phyloP scores from a whole-genome alignment of 2,888 invertebrate species.

The Germaria angustata region DNA sequence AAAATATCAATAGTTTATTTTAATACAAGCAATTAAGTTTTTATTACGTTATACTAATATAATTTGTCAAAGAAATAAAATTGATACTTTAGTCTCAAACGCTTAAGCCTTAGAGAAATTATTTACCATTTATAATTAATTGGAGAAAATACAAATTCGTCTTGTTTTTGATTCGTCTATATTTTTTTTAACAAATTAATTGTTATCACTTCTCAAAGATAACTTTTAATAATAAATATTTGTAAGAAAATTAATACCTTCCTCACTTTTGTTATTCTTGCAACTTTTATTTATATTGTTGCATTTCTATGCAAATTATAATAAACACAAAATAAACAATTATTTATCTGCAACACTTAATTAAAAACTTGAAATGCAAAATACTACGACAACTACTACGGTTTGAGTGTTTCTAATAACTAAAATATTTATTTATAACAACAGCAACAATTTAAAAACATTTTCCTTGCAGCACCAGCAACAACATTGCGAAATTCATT shows the following conservation, averaged over 20 bases:
- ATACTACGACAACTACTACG: constrained; percentile 60
- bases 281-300: background rate
- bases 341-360: constrained; percentile 59
- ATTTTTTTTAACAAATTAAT: constrained; percentile 18
- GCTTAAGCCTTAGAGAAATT: background rate
- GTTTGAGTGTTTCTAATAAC: constrained; percentile 3
- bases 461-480: background rate
- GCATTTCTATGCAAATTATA: background rate
- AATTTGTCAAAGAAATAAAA: background rate
- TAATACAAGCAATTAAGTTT: no score
- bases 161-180: background rate
- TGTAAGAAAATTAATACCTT: background rate
- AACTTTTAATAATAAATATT: constrained; percentile 52
- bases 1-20: no score
- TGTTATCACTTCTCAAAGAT: constrained; percentile 34
- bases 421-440: constrained; percentile 46
- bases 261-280: background rate
- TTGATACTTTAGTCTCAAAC: background rate
- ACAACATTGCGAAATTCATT: constrained; percentile 36
- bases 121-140: constrained; percentile 10
- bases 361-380: constrained; percentile 72
- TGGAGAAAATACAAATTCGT: background rate
- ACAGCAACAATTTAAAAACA: constrained; percentile 15
- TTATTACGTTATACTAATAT: no score
- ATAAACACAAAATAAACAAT: constrained; percentile 44